phyloP scores from a whole-genome alignment of 2,113 vertebrate genomes.

The Notarius lentiginosus region DNA sequence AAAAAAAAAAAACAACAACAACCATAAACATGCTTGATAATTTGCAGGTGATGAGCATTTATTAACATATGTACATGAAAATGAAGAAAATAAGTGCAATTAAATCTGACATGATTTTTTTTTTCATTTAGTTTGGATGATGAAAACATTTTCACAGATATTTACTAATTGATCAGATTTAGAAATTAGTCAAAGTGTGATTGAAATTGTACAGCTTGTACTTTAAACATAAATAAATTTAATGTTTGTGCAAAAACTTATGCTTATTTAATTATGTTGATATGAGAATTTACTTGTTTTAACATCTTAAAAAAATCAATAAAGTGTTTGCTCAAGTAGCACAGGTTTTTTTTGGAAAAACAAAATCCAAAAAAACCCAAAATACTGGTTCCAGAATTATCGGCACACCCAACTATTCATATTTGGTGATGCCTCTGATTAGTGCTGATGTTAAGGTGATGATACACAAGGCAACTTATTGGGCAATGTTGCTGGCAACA shows the following conservation, averaged over 20 bases:
- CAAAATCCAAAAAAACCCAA: too few relatives aligned
- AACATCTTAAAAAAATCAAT: not conserved
- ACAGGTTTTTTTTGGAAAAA: not conserved
- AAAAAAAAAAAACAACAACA: too few relatives aligned
- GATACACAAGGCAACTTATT: too few relatives aligned
- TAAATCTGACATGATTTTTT: not conserved
- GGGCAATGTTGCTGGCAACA: too few relatives aligned
- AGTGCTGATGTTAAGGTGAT: too few relatives aligned
- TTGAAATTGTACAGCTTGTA: not conserved
- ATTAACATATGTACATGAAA: not conserved
- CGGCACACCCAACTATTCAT: not conserved
- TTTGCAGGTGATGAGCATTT: not conserved
- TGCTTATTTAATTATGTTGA: not conserved
- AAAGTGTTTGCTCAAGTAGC: not conserved
- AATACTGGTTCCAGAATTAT: not conserved
- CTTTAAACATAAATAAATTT: not conserved
- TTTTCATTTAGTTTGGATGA: not conserved
- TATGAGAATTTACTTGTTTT: not conserved
- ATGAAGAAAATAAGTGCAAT: not conserved
- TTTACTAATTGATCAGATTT: not conserved
- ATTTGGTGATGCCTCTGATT: too few relatives aligned
- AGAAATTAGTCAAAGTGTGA: not conserved
- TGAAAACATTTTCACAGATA: not conserved
- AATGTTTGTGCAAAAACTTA: not conserved
- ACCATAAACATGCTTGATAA: not conserved